Base-by-base conservation (phyloP, 2,888 invertebrate genomes). In the Diaprepes abbreviatus region DNA sequence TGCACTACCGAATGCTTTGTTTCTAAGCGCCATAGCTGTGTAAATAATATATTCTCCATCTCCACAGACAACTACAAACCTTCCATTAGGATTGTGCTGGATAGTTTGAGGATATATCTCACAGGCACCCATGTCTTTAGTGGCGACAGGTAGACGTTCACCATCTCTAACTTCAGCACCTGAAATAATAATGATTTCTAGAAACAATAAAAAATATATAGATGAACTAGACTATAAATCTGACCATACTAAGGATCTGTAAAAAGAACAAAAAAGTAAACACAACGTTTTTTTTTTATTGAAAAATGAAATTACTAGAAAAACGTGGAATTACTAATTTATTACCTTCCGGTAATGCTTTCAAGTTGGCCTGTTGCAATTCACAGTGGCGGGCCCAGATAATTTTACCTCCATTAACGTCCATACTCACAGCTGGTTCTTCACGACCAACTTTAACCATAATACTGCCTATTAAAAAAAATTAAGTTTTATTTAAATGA, bases 11-110 rank as follows among this genome's bases (percentile, higher is more conserved):
- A 98, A 99, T 1, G 97, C 97, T 83, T 99, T 99, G 85, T 99
- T 99, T 59, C 99, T 88, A 73, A 99, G 86, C 0, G 98, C 98
- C 97, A 99, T 98, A 0, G 99, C 97, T 0, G 99, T 99, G 86
- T 99, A 99, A 78, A 99, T 98, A 54, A 99, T 99, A 84, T 98
- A 99, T 83, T 99, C 99, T 10, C 99, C 99, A 84, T 99, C 99
- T 1, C 99, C 99, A 81, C 99, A 99, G 1, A 98, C 98, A 0
- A 98, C 98, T 3, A 95, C 92, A 85, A 92, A 92, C 76, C 91
- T 91, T 12, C 99, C 99, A 83, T 99, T 99, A 0, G 98, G 97
- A 85, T 98, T 99, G 84, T 99, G 99, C 24, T 95, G 94, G 73
- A 99, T 95, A 0, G 96, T 97, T 83, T 99, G 99, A 0, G 99